Conservation (phyloP, 2,888 invertebrate species). For the Ormyrus labotus region DNA sequence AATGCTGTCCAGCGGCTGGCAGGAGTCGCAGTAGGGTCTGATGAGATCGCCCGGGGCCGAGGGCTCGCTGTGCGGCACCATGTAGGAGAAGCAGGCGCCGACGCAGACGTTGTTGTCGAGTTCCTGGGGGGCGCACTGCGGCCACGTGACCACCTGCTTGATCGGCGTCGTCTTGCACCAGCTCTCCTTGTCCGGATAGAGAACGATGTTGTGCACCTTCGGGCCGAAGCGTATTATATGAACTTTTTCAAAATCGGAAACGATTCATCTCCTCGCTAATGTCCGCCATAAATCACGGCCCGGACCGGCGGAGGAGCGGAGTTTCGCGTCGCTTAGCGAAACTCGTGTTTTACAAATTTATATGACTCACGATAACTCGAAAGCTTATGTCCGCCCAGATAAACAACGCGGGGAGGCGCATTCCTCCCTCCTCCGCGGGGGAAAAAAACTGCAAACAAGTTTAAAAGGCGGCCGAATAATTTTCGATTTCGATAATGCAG, state of each 20-base stretch:
- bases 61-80: conserved; percentile 82
- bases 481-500: too few species aligned
- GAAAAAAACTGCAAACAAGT: too few species aligned
- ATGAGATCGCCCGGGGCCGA: conserved; percentile 82
- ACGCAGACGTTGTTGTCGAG: conserved; percentile 85
- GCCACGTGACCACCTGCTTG: conserved; percentile 82
- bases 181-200: conserved; percentile 83
- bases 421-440: too few species aligned
- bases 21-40: conserved; percentile 83
- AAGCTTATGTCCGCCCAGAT: background rate
- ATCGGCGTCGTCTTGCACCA: conserved; percentile 84
- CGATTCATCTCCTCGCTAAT: too few species aligned
- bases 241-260: too few species aligned
- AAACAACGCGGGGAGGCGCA: background rate
- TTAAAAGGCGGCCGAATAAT: too few species aligned
- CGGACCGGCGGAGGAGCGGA: too few species aligned
- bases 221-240: too few species aligned
- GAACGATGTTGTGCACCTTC: conserved; percentile 83
- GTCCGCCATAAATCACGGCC: too few species aligned
- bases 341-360: too few species aligned
- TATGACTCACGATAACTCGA: too few species aligned
- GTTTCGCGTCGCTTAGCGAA: too few species aligned
- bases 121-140: conserved; percentile 81
- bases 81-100: conserved; percentile 84
- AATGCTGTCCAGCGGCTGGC: conserved; percentile 81